These are phyloP conservation scores for Himalopsyche anomala DNA, from an alignment of 2,888 invertebrate genomes.

Conservation along the genomic window DNA sequence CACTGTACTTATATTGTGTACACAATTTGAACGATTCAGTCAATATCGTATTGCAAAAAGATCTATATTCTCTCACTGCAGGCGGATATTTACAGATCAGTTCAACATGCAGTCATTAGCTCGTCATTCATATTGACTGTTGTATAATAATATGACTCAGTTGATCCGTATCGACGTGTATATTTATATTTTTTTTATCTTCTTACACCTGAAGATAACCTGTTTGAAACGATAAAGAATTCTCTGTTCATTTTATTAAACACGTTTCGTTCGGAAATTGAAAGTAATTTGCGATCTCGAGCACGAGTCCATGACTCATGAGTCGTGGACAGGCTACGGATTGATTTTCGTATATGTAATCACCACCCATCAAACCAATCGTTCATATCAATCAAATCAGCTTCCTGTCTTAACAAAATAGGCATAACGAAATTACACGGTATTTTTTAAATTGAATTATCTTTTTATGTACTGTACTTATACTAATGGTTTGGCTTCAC, in stretches of 20 bases:
- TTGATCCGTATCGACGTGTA: neutral
- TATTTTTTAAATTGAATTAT: neutral
- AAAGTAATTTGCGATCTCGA: conserved; percentile 55
- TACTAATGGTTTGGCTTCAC: no score
- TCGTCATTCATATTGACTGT: neutral
- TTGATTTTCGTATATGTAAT: conserved; percentile 25
- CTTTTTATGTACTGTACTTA: neutral
- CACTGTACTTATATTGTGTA: no score
- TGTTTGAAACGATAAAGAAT: neutral
- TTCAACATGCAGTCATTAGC: no score
- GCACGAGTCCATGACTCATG: conserved; percentile 46
- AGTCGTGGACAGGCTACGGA: neutral
- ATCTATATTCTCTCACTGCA: no score
- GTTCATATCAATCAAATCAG: neutral
- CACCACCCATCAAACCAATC: neutral
- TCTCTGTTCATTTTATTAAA: conserved; percentile 39
- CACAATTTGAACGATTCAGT: no score
- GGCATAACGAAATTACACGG: neutral
- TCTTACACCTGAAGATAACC: neutral
- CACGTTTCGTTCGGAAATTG: conserved; percentile 50
- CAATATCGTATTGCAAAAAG: no score
- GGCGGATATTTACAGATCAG: no score
- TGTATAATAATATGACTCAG: neutral
- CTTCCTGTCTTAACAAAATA: neutral
- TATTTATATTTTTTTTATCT: neutral